Base-by-base conservation (phyloP, 2,797 vertebrate genomes). In the Choloepus didactylus region DNA sequence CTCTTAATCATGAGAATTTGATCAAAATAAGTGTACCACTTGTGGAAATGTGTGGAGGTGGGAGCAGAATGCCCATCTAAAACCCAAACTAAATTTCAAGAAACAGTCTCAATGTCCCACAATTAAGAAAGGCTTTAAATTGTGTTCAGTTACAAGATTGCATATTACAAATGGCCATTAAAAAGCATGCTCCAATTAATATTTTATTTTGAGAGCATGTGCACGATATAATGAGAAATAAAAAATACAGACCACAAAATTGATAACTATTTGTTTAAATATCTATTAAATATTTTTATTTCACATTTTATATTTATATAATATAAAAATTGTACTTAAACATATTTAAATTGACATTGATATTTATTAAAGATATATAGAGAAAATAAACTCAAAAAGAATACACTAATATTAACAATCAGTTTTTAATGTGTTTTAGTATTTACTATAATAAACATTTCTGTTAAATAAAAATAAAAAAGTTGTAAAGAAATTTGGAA, bases 141-240 rank as follows among this genome's bases (percentile, higher is more conserved):
- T 82, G 8, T 54, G 12, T 54, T 85, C 6, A 49, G 69, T 86
- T 70, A 67, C 0, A 83, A 56, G 25, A 72, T 2, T 1, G 10
- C 82, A 38, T 84, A 94, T 79, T 6, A 0, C 49, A 35, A 35
- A 12, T 54, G 25, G 14, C 41, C 23, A 67, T 91, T 94, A 91
- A 94, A 97, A 89, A n/a, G 51, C 64, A 91, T 70, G 23, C 10
- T 76, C 64, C 29, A 80, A 87, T 66, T 75, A 77, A 83, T 72
- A 75, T 62, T 97, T 73, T 64, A 75, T 66, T 73, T 93, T 66
- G 29, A 83, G 10, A 62, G 56, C 89, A 85, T 73, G 2, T 7
- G 60, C 62, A 87, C 41, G 6, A n/a, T 60, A 59, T 44, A 76
- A 87, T n/a, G 19, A 44, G 10, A 84, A 91, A 29, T 35, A 35